Evolutionary conservation across 35 echinoderm and acorn worm genomes (phyloP), one percentile per base, ranked within the genome.

Genomic region (Apostichopus parvimensis): DNA sequence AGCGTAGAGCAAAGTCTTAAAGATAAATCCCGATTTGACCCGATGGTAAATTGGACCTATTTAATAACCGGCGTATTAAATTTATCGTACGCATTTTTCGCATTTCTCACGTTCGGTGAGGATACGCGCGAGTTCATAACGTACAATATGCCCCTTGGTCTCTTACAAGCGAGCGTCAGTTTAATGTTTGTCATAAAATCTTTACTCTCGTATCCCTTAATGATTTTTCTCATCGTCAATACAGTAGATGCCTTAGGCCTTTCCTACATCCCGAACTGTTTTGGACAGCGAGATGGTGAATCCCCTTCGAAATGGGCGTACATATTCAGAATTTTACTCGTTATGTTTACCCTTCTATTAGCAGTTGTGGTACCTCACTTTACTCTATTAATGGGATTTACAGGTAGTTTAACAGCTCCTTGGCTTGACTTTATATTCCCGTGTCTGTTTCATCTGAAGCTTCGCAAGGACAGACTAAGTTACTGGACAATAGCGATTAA

Each of bases 341-440:
- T 99, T 13, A 57, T 92, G 12, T 92, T 94, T 79, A 96, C 97
- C 8, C 82, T 99, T 26, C 62, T 99, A 6, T 62, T 99, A 12
- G 97, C 97, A 1, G 95, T 99, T 0, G 83, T 94, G 20, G 90
- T 99, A 18, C 97, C 97, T 14, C 95, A 99, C 45, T 99, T 96
- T 68, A 93, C 95, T 1, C 89, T 99, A 12, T 90, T 99, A 2
- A 99, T 99, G 97, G 95, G 97, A 17, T 91, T 99, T 8, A 96
- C 97, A 9, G 97, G 97, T 0, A 96, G 95, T 72, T 83, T 99
- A 9, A 99, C 95, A 24, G 92, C 89, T n/a, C 97, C 97, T 12
- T 99, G 97, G 97, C 86, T 96, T 17, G 97, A 99, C 77, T 98
- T 96, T 94, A 99, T 99, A 53, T 98, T 99, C 54, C 97, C 97